phyloP scores from a whole-genome alignment of 2,113 vertebrate genomes.

The Taxidea taxus region DNA sequence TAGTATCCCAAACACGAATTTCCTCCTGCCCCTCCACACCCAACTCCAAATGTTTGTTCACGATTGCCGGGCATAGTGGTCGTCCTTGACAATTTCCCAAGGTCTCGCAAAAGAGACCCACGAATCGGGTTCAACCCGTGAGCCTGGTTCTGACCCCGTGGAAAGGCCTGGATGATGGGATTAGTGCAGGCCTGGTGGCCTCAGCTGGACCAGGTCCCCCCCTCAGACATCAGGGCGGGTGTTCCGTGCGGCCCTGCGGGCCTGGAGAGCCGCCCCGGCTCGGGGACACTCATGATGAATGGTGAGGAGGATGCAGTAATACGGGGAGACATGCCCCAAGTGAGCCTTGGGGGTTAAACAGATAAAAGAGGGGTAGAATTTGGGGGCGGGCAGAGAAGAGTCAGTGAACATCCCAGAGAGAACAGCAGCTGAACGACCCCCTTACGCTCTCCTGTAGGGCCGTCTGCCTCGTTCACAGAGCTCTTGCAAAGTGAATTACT shows the following conservation, averaged over 20 bases:
- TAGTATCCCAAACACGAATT: neutral
- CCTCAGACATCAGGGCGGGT: neutral
- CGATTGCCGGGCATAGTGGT: fast-evolving
- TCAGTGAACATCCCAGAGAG: neutral
- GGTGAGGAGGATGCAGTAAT: fast-evolving
- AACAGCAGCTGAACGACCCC: fast-evolving
- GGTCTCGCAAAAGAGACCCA: neutral
- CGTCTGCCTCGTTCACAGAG: neutral
- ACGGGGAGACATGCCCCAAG: neutral
- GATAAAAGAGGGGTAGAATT: neutral
- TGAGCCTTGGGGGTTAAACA: neutral
- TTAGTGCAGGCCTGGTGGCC: too few species aligned
- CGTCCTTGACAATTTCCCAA: neutral
- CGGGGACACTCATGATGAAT: fast-evolving
- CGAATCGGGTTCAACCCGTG: too few species aligned
- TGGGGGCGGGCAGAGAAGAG: too few species aligned
- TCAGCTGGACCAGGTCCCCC: fast-evolving
- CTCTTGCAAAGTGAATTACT: neutral
- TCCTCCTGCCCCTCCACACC: too few species aligned
- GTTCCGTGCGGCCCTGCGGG: neutral
- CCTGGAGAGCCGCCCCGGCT: fast-evolving
- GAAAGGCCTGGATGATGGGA: neutral
- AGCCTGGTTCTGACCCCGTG: neutral
- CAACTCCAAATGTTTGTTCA: neutral
- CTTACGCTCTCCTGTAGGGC: fast-evolving